Percentiles rank a stretch among this genome's conserved stretches.
Conservation (phyloP, 2,888 invertebrate species). For the Scaptomyza tumidula region DNA sequence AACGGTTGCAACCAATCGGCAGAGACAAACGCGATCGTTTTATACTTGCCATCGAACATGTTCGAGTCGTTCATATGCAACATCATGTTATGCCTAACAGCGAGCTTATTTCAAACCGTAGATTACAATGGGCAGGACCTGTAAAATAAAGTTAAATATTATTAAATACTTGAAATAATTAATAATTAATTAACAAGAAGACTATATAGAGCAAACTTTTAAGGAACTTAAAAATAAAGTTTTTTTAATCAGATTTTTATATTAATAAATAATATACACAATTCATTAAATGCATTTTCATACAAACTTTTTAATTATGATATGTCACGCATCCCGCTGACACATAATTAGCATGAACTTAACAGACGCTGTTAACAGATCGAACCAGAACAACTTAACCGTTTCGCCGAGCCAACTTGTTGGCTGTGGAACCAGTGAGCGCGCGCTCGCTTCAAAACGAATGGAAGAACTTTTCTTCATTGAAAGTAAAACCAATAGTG, state of each 20-base stretch:
- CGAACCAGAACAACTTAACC: slow-evolving; percentile 33
- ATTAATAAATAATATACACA: no score
- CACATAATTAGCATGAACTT: neutral
- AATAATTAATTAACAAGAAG: no score
- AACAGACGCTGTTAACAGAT: slow-evolving; percentile 27
- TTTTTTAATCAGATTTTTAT: no score
- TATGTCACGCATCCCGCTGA: neutral
- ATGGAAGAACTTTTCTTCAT: slow-evolving; percentile 48
- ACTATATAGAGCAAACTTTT: no score
- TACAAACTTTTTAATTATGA: neutral
- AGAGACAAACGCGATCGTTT: slow-evolving; percentile 39
- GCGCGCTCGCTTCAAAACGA: slow-evolving; percentile 7
- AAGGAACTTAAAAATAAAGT: no score
- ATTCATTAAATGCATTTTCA: no score
- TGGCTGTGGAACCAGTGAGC: slow-evolving; percentile 37
- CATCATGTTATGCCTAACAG: slow-evolving; percentile 20
- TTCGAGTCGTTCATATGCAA: slow-evolving; percentile 29
- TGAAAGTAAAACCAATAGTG: slow-evolving; percentile 65
- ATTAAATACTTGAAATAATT: neutral
- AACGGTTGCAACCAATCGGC: slow-evolving; percentile 47
- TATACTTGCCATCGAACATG: slow-evolving; percentile 48
- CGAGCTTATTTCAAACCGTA: neutral
- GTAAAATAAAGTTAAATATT: neutral
- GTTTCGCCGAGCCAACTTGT: slow-evolving; percentile 45
- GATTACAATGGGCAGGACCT: neutral